These are phyloP conservation scores for Adineta ricciae DNA, from an alignment of 2,888 invertebrate species.

Conservation along the genomic window DNA sequence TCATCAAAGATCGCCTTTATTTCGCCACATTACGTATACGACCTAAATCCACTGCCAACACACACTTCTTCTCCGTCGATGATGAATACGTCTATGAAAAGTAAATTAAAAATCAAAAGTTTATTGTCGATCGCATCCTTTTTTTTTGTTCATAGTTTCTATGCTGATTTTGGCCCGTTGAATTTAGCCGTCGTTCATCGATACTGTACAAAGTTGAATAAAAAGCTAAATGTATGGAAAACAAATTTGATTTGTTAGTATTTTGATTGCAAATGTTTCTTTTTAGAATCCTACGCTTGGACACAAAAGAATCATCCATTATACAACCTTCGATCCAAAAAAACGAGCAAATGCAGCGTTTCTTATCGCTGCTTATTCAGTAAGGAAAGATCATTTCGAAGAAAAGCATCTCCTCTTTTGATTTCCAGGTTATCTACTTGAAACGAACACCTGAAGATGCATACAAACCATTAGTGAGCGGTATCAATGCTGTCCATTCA, in stretches of 20 bases:
- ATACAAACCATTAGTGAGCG: conserved; percentile 64
- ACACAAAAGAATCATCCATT: conserved; percentile 79
- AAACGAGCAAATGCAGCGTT: conserved; percentile 87
- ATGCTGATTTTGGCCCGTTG: conserved; percentile 90
- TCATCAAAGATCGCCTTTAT: conserved; percentile 68
- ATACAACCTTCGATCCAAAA: conserved; percentile 70
- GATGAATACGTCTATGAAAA: conserved; percentile 81
- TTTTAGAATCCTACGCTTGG: conserved; percentile 50
- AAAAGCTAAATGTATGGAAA: conserved; percentile 58
- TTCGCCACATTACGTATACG: conserved; percentile 74
- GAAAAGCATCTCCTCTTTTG: too few species aligned
- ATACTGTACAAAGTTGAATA: conserved; percentile 74
- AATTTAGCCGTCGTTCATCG: conserved; percentile 86
- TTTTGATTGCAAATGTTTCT: background rate
- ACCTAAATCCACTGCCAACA: conserved; percentile 67
- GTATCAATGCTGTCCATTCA: conserved; percentile 57
- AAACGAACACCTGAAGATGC: conserved; percentile 73
- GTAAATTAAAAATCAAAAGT: conserved; percentile 39
- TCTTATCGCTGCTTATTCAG: conserved; percentile 82
- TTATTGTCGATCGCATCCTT: too few species aligned
- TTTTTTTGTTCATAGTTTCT: conserved; percentile 48
- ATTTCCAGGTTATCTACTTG: conserved; percentile 71
- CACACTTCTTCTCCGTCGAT: conserved; percentile 79
- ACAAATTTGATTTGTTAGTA: too few species aligned
- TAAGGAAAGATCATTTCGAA: conserved; percentile 51